Base-by-base conservation (phyloP, 2,113 vertebrate genomes). In the Garra rufa region DNA sequence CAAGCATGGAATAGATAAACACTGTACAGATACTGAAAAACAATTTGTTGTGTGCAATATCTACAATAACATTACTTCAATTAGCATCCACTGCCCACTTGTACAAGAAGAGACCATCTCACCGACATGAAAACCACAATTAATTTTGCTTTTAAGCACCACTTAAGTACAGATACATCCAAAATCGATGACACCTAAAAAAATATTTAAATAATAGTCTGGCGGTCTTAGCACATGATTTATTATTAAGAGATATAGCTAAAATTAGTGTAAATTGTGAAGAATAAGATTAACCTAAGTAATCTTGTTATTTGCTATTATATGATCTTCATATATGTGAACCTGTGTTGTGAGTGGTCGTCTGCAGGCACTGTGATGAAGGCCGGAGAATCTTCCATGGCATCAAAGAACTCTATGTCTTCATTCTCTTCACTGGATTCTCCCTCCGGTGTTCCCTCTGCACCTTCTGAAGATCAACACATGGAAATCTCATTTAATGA, bases 361-460 rank as follows among this genome's bases (percentile, higher is more conserved):
- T 86, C 82, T 2, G 92, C 90, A 0, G 96, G 96, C 93, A 99
- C 97, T 28, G 97, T 98, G 95, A 99, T 97, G 92, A 98, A 98
- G 70, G 96, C 95, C 57, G 95, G 94, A 28, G 96, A 93, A 17
- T 98, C 97, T 94, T 99, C 98, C 98, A 99, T 97, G 94, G 98
- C 98, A 41, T 99, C 98, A 0, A 98, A 99, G 89, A 98, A 99
- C 90, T 99, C 97, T 0, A 95, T 96, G 84, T 98, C 97, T 84
- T 99, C 97, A 95, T 99, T 97, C 94, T 99, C 97, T 50, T 98
- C 98, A 91, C 98, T 99, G 86, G 94, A 95, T 50, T 98, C 97
- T 78, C 94, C 96, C 91, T 96, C 96, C 75, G 93, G 88, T 84
- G 94, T 90, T 82, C 91, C 91, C 86, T 92, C 94, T 2, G 91